Evolutionary conservation across 2,113 vertebrate genomes (phyloP), one percentile per base, ranked within the genome.

Genomic region (Gasterosteus nipponicus): DNA sequence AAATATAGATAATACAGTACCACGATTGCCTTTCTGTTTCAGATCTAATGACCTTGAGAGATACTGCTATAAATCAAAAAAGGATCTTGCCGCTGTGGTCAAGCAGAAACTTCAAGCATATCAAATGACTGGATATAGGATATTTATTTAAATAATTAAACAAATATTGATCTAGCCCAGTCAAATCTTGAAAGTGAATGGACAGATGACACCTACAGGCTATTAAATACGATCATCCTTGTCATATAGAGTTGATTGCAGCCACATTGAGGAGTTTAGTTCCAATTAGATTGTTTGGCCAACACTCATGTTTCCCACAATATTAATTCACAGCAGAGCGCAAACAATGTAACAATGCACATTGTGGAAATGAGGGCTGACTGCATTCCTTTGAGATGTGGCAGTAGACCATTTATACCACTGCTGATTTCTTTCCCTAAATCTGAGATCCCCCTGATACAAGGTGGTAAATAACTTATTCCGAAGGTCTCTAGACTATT

Each of bases 131-230:
- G 3, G 66, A 73, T 65, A 81, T 81, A 5, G 38, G 81, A 89
- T 83, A 69, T 62, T 35, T 58, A 53, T 58, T 54, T 76, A 31
- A 86, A 84, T 84, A 82, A 75, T 86, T 78, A 80, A 86, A 73
- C 57, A 73, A n/a, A 10, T 78, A 78, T 82, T 64, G 78, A 77
- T 81, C 56, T 0, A 39, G 1, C 16, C 41, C 1, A 5, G 42
- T 49, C n/a, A 75, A 57, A 76, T 76, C 57, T 66, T 35, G 57
- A 18, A 31, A 46, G 15, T 64, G 12, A 53, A 41, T 54, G 53
- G 66, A 58, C 42, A 83, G 60, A 19, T 71, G 53, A 77, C 84
- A 85, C 72, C 69, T 70, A 61, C 22, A 7, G 14, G 16, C 31
- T 29, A 29, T 11, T 35, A 15, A 71, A 77, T 68, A 39, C 46